phyloP scores from a whole-genome alignment of 2,888 invertebrate species.

The Norana najaformis region DNA sequence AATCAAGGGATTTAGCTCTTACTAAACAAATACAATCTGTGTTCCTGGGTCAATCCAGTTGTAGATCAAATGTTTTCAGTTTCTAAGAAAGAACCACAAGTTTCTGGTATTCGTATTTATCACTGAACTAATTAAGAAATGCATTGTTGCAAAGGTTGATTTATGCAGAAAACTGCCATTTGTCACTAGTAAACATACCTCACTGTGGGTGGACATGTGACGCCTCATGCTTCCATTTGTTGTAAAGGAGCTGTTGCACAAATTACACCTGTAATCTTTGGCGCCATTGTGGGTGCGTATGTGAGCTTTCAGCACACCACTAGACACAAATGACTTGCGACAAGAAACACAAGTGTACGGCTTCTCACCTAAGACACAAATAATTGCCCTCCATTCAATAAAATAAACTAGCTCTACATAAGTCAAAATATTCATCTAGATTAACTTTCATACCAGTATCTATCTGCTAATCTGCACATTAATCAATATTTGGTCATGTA shows the following conservation, averaged over 20 bases:
- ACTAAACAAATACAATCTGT: background rate
- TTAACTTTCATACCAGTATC: too few species aligned
- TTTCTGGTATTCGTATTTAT: background rate
- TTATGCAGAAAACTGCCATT: background rate
- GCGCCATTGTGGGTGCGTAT: constrained; percentile 56
- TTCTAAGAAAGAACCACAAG: background rate
- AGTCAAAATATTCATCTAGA: background rate
- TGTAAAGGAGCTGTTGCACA: constrained; percentile 55
- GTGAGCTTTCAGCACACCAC: constrained; percentile 55
- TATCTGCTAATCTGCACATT: too few species aligned
- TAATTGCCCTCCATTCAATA: background rate
- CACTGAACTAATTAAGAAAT: background rate
- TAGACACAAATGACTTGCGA: constrained; percentile 63
- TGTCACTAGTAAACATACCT: constrained; percentile 17
- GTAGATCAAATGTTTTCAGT: background rate
- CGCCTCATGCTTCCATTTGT: constrained; percentile 57
- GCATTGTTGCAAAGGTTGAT: background rate
- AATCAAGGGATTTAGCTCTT: background rate
- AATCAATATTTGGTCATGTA: too few species aligned
- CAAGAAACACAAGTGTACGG: constrained; percentile 71
- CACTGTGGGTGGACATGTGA: constrained; percentile 55
- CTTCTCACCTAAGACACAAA: constrained; percentile 60
- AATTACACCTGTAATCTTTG: constrained; percentile 47
- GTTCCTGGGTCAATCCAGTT: too few species aligned
- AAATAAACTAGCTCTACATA: background rate